Evolutionary conservation across 2,797 vertebrate species (phyloP), one percentile per base, ranked within the genome.

Genomic region (Chromis chromis): DNA sequence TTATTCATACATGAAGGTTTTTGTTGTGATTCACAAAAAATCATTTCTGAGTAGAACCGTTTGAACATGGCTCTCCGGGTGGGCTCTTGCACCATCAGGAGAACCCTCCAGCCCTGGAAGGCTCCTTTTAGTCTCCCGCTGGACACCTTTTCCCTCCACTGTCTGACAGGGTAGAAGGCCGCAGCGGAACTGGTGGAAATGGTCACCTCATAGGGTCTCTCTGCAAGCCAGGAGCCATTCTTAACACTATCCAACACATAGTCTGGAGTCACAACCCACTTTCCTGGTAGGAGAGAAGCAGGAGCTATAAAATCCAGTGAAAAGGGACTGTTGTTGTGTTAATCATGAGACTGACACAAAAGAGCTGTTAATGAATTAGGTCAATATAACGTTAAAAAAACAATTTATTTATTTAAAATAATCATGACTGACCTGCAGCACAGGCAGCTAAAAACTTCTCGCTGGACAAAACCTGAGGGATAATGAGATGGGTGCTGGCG

Each of bases 401-500:
- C 10, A 50, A 39, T 42, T 61, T 36, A 10, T 11, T 36, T 36
- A 36, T 9, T 31, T 31, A 31, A 55, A 1, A 58, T 40, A 7
- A 42, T 46, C 7, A 63, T 68, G 28, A 95, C 95, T 94, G 42
- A 98, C 98, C 97, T 93, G 96, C 95, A 75, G 98, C 96, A 88
- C 97, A 99, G 58, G 96, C 96, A 69, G 97, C 96, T 81, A 99
- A 90, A 90, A 97, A 95, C 88, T 99, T 99, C 89, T 99, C 98
- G 79, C 96, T 97, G 77, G 91, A 93, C 91, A 95, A 92, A 9
- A 95, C 90, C 31, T 88, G 91, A 71, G 94, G 94, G 48, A 95
- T 95, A 87, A 99, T 94, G 56, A 99, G 94, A 89, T 99, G 97
- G 14, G 97, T 97, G 24, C 92, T 94, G 80, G 84, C 84, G 22